Evolutionary conservation across 2,113 vertebrate species (phyloP), one percentile per base, ranked within the genome.

Genomic region (Myiopsitta monachus): DNA sequence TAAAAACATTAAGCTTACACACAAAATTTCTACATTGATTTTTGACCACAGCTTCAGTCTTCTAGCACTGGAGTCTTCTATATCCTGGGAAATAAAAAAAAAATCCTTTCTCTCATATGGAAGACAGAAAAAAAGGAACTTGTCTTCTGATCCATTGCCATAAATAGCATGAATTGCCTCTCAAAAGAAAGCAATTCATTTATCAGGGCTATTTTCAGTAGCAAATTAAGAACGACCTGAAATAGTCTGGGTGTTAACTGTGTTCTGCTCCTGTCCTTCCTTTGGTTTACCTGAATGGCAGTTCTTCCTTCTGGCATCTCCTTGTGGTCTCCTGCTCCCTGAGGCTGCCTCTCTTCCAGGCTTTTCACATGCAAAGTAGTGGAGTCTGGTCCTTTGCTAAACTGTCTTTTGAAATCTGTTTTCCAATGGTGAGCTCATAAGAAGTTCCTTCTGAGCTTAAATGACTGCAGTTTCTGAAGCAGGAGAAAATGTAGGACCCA

Each of bases 81-180:
- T 74, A 62, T 66, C 18, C 18, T 69, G 12, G 31, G 8, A 74
- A 79, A 28, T 59, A 52, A 39, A 17, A 75, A 17, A 75, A 47
- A 30, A 22, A 39, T 51, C 0, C 19, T 66, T 63, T 93, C 11
- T 38, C 3, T 92, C 1, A 0, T 28, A 18, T 1, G 3, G 10
- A 84, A 83, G 28, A 69, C 33, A 66, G 30, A 23, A 81, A 62
- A 43, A 74, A 84, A 82, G 3, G n/a, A 69, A 46, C 21, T 87
- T 77, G 12, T 24, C 5, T 78, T 87, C 66, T 62, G 4, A 75
- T 75, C 33, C 7, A 3, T 79, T 85, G 39, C 27, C 14, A 7
- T 18, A 46, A 19, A 23, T 54, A 24, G 47, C 26, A 30, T 0
- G 0, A 64, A 26, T 61, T 81, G 24, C 41, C 14, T 75, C 7